phyloP scores from a whole-genome alignment of 2,797 vertebrate genomes.

The Sphenopsis melanotis region DNA sequence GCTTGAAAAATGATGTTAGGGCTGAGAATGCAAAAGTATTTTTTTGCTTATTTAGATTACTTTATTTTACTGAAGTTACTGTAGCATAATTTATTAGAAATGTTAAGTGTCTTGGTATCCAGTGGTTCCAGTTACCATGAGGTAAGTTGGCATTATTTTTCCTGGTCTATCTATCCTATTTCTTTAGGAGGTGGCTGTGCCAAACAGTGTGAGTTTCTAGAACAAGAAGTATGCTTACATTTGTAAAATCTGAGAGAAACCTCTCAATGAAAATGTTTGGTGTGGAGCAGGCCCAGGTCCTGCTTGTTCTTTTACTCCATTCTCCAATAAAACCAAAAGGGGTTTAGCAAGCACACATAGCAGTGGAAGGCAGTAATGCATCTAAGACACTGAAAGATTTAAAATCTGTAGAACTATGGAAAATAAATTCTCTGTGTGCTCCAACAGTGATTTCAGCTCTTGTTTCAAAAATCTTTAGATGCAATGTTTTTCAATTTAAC shows the following conservation, averaged over 20 bases:
- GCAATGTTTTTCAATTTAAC: background rate
- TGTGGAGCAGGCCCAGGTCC: background rate
- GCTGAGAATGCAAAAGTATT: background rate
- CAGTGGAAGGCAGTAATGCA: background rate
- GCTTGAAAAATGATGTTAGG: background rate
- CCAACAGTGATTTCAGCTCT: background rate
- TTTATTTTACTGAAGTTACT: background rate
- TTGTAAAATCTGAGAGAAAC: background rate
- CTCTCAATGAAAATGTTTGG: background rate
- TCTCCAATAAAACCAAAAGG: background rate
- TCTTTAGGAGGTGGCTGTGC: background rate
- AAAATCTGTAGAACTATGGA: background rate
- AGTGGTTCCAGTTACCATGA: background rate
- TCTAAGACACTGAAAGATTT: background rate
- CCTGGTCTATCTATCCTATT: background rate
- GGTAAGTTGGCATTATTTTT: background rate
- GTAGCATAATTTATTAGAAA: background rate
- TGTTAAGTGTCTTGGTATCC: background rate
- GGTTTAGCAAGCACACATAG: background rate
- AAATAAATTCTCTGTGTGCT: background rate
- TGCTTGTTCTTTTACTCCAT: background rate
- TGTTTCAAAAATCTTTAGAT: background rate
- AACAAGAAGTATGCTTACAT: background rate
- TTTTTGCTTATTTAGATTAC: background rate
- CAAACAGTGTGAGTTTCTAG: background rate